Percentiles rank a stretch among this genome's conserved stretches.
phyloP scores from a whole-genome alignment of 1,140 invertebrate genomes.

The Teleopsis dalmanni region DNA sequence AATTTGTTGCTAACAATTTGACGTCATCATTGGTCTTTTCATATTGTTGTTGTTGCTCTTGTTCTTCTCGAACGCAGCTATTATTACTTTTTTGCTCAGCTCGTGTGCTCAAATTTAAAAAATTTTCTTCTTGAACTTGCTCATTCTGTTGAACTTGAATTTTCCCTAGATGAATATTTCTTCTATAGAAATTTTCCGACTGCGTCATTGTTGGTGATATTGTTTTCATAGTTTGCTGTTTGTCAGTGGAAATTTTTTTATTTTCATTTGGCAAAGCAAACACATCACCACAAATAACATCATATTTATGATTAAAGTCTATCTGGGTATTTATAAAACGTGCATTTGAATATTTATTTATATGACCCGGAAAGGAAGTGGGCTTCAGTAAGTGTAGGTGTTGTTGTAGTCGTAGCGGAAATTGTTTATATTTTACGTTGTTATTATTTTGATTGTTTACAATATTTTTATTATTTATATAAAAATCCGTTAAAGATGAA shows the following conservation, averaged over 20 bases:
- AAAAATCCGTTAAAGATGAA: too few species aligned
- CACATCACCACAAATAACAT: too few species aligned
- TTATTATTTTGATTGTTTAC: too few species aligned
- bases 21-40: conserved; percentile 7
- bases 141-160: not conserved
- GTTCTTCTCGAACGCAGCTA: not conserved
- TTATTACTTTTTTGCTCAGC: not conserved
- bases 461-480: too few species aligned
- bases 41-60: conserved; percentile 5
- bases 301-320: too few species aligned
- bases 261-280: not conserved
- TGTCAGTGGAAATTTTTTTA: not conserved
- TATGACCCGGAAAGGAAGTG: too few species aligned
- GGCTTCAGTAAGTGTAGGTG: too few species aligned
- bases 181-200: not conserved
- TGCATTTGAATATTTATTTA: too few species aligned
- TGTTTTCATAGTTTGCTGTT: not conserved
- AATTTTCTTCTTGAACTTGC: not conserved
- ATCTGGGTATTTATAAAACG: too few species aligned
- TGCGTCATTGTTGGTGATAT: conserved; percentile 2
- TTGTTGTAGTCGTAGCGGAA: too few species aligned
- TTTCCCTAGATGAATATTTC: conserved; percentile 5
- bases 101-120: not conserved
- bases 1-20: conserved; percentile 4
- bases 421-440: too few species aligned